Percentiles rank a stretch among this genome's conserved stretches.
These are phyloP conservation scores for Cyclophora albipunctata DNA, from an alignment of 2,888 invertebrate genomes.

Conservation along the genomic window DNA sequence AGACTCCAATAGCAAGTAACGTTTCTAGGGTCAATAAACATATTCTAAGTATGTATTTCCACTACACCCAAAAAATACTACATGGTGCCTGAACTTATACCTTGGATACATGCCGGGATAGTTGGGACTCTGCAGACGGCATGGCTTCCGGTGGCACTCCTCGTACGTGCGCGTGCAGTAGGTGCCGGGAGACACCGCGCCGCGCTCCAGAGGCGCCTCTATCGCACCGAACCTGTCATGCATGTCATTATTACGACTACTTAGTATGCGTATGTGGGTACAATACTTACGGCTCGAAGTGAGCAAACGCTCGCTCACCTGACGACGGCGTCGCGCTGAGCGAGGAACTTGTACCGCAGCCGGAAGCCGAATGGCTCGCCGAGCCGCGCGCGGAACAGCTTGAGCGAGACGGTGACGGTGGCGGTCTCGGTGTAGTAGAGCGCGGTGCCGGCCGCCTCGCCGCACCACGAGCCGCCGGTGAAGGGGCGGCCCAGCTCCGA, in stretches of 20 bases:
- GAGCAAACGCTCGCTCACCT: constrained; percentile 49
- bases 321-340: constrained; percentile 85
- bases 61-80: not conserved
- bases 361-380: constrained; percentile 86
- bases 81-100: constrained; percentile 16
- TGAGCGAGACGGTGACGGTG: constrained; percentile 89
- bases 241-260: not conserved
- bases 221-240: constrained; percentile 80
- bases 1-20: constrained; percentile 94
- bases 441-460: constrained; percentile 85
- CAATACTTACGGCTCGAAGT: not conserved
- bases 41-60: not conserved
- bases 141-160: constrained; percentile 88
- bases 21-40: constrained; percentile 71
- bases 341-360: constrained; percentile 87
- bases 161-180: constrained; percentile 90
- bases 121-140: constrained; percentile 91
- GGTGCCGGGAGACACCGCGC: constrained; percentile 88
- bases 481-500: constrained; percentile 90
- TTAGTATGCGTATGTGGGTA: not conserved
- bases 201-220: constrained; percentile 86
- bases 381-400: constrained; percentile 82
- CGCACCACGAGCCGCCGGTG: constrained; percentile 94
- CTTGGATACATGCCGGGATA: constrained; percentile 90
- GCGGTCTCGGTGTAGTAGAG: constrained; percentile 93